phyloP scores from a whole-genome alignment of 2,797 vertebrate species.

The Nasua narica region DNA sequence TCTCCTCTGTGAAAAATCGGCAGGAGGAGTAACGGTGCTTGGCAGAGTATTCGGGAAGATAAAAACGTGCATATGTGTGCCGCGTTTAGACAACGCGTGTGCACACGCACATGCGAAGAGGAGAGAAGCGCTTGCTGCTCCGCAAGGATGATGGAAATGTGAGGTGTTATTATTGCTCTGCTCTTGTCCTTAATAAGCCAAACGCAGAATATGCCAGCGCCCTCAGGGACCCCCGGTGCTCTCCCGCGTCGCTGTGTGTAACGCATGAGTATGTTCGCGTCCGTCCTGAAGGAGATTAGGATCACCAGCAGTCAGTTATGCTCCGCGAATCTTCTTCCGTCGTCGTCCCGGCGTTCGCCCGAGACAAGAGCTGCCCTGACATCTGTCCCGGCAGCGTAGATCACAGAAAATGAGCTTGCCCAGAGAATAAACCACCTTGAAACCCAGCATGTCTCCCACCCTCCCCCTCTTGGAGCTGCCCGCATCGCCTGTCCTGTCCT shows the following conservation, averaged over 20 bases:
- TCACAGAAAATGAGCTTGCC: neutral
- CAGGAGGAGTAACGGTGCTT: neutral
- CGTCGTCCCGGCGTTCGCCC: neutral
- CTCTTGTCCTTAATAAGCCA: neutral
- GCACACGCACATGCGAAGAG: accelerated
- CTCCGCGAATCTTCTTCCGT: neutral
- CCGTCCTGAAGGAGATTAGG: neutral
- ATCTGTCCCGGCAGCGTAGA: neutral
- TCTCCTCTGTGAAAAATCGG: neutral
- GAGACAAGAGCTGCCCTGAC: neutral
- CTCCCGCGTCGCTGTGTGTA: neutral
- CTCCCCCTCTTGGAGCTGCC: neutral
- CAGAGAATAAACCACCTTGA: neutral
- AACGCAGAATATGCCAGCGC: neutral
- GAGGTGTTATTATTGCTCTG: neutral
- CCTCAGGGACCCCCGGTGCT: neutral
- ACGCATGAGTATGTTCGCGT: neutral
- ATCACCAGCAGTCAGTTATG: neutral
- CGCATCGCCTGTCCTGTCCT: neutral
- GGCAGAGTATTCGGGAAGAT: neutral
- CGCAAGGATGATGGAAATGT: neutral
- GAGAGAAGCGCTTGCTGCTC: neutral
- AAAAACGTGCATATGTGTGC: neutral
- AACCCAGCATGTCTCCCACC: neutral
- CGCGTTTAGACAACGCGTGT: neutral